Percentiles rank a stretch among this genome's conserved stretches.
phyloP scores from a whole-genome alignment of 2,113 vertebrate species.

The Amphiprion percula region DNA sequence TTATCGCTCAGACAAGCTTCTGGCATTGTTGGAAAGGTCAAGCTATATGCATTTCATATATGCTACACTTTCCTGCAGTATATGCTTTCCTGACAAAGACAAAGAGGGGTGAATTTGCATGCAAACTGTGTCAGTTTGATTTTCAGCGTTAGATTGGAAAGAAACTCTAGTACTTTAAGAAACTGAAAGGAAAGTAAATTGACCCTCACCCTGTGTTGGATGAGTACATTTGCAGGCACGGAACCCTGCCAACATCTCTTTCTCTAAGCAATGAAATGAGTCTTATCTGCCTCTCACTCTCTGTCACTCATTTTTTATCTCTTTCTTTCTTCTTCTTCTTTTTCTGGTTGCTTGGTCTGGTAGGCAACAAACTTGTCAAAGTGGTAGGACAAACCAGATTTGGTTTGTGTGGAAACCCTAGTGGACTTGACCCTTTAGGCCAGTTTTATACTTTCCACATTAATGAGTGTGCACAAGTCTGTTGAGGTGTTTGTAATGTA shows the following conservation, averaged over 20 bases:
- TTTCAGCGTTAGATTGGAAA: conserved; percentile 8
- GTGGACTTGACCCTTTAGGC: too few relatives aligned
- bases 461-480: too few relatives aligned
- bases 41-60: too few relatives aligned
- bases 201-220: conserved; percentile 20
- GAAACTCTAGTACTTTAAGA: conserved; percentile 15
- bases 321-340: conserved; percentile 2
- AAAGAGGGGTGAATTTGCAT: too few relatives aligned
- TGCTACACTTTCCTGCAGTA: too few relatives aligned
- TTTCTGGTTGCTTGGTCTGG: background rate
- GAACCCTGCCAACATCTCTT: conserved; percentile 25
- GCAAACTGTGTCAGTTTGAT: too few relatives aligned
- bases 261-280: conserved; percentile 26
- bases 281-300: conserved; percentile 8
- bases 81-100: too few relatives aligned
- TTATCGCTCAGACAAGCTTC: too few relatives aligned
- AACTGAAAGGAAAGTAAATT: conserved; percentile 48
- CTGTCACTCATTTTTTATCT: background rate
- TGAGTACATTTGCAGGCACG: conserved; percentile 39
- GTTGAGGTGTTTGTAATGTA: too few relatives aligned
- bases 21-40: too few relatives aligned
- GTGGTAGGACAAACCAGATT: background rate
- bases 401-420: background rate
- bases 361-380: conserved; percentile 1
- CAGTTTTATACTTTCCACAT: too few relatives aligned